Evolutionary conservation across 2,797 vertebrate genomes (phyloP), one percentile per base, ranked within the genome.

Genomic region (Myiothlypis chrysogaster): DNA sequence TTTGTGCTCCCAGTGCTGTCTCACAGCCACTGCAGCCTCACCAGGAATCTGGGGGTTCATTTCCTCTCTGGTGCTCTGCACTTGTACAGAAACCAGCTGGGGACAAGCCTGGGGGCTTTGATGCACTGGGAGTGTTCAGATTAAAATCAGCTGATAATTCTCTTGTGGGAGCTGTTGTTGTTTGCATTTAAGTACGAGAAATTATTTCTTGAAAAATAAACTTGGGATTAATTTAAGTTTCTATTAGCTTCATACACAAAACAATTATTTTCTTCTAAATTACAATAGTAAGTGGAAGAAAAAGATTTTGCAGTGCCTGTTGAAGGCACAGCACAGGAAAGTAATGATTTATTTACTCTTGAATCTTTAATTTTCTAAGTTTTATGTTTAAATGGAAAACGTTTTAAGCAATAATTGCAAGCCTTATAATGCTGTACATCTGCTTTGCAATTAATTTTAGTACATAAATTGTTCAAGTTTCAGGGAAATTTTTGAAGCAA

Each of bases 81-180:
- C 5, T 46, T 39, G 39, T 15, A 13, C 41, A 46, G 76, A 55
- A 80, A 39, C 14, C 17, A 35, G 53, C 64, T 83, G 64, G 81
- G 66, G 32, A 79, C n/a, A 50, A 37, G 14, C 8, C 41, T 63
- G 19, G 7, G 28, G 15, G 2, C 60, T 53, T 28, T 0, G 8
- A 1, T 63, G 63, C 32, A 13, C 10, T 5, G 30, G 56, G 60
- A 65, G 73, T 69, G 46, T 46, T 41, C 30, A 50, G 27, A 27
- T 69, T 70, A 57, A 94, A 37, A 72, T 32, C 63, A n/a, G 30
- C 73, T 83, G 95, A 7, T 71, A 6, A 52, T 92, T 73, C 28
- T 56, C 72, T 46, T 43, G 50, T 57, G 82, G 46, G 94, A 76
- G 49, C 63, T 73, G 10, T 60, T 22, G 21, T 25, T 57, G 44